phyloP scores from a whole-genome alignment of 1,140 invertebrate genomes.

The Heterodera carotae region DNA sequence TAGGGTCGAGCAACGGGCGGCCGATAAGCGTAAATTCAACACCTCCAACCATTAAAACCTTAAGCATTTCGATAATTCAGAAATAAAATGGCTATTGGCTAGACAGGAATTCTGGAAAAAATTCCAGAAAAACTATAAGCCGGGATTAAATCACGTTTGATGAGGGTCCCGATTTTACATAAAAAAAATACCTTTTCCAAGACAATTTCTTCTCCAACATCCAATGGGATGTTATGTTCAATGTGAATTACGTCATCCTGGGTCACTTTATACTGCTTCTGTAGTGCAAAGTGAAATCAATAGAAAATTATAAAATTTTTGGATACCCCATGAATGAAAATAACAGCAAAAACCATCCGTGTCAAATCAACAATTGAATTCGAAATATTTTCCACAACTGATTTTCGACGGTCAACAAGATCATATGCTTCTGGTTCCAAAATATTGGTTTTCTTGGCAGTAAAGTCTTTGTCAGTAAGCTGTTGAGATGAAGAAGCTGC shows the following conservation, averaged over 20 bases:
- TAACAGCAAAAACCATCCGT: slow-evolving; percentile 55
- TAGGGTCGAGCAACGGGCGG: slow-evolving; percentile 52
- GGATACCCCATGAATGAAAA: slow-evolving; percentile 49
- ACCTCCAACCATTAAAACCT: slow-evolving; percentile 61
- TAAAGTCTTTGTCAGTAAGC: not conserved
- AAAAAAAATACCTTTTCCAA: slow-evolving; percentile 43
- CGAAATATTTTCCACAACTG: slow-evolving; percentile 36
- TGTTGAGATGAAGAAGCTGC: not conserved
- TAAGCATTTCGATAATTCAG: slow-evolving; percentile 17
- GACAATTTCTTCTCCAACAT: slow-evolving; percentile 62
- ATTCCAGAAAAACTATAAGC: too few relatives aligned
- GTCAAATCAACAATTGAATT: slow-evolving; percentile 29
- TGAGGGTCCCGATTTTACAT: not conserved
- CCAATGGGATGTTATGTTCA: slow-evolving; percentile 55
- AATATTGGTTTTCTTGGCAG: not conserved
- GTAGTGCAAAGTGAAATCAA: not conserved
- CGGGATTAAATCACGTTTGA: not conserved
- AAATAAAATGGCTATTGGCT: too few relatives aligned
- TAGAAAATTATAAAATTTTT: not conserved
- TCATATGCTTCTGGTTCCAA: slow-evolving; percentile 21
- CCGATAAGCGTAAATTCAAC: slow-evolving; percentile 58
- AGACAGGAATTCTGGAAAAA: too few relatives aligned
- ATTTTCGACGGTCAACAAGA: slow-evolving; percentile 3
- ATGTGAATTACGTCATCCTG: slow-evolving; percentile 59
- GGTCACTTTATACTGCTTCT: slow-evolving; percentile 59